Conservation (phyloP, 2,888 invertebrate genomes). For the Spisula solida region DNA sequence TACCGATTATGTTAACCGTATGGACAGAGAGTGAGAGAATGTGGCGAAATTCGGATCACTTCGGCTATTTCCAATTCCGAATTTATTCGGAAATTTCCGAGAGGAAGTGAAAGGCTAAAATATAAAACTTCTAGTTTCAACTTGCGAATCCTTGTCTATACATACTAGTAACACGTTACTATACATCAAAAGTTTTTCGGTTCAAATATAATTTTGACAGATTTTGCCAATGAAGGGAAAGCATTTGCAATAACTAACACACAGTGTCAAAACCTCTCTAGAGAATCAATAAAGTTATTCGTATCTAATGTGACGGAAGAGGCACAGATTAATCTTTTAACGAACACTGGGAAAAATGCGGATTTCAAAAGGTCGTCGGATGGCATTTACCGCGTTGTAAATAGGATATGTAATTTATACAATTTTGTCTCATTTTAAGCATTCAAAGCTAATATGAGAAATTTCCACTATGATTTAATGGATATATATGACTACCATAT, state of each 20-base stretch:
- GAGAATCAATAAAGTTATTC: constrained; percentile 17
- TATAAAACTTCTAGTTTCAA: background rate
- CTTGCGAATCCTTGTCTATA: background rate
- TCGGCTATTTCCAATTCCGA: too few species aligned
- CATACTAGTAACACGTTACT: too few species aligned
- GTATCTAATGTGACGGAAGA: constrained; percentile 45
- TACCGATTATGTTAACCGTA: too few species aligned
- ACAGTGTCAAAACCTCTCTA: background rate
- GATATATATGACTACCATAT: constrained; percentile 1
- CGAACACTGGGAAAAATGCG: constrained; percentile 28
- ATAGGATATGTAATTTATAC: constrained; percentile 51
- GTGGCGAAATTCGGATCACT: too few species aligned
- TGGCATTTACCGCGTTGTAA: constrained; percentile 47
- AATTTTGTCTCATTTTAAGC: constrained; percentile 43
- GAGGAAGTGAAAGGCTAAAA: too few species aligned
- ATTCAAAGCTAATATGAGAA: constrained; percentile 27
- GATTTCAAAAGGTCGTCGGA: constrained; percentile 48
- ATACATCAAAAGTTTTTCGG: constrained; percentile 26
- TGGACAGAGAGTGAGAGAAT: background rate
- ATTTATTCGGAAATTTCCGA: background rate
- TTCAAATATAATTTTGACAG: constrained; percentile 15
- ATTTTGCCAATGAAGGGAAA: constrained; percentile 12
- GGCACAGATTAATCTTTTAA: background rate
- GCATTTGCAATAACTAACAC: background rate
- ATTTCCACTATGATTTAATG: constrained; percentile 14